These are phyloP conservation scores for Noctua comes DNA, from an alignment of 2,888 invertebrate species.

Conservation along the genomic window DNA sequence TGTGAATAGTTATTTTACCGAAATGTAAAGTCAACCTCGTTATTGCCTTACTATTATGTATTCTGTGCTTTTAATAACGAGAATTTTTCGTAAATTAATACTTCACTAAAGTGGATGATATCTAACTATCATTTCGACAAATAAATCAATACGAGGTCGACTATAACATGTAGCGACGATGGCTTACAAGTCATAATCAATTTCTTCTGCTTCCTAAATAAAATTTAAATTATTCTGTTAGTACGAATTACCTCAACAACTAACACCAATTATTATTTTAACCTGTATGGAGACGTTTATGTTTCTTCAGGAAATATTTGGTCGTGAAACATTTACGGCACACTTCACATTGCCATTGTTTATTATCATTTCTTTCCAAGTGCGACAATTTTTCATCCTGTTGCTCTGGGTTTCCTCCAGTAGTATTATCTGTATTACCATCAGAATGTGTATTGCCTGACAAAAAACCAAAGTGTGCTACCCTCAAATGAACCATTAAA, in stretches of 20 bases:
- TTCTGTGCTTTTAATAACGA: background rate
- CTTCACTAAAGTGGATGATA: background rate
- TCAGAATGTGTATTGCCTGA: constrained; percentile 72
- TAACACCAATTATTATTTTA: constrained; percentile 85
- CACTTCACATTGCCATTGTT: constrained; percentile 96
- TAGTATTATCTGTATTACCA: constrained; percentile 61
- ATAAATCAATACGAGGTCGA: background rate
- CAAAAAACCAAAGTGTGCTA: constrained; percentile 93
- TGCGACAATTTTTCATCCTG: constrained; percentile 71
- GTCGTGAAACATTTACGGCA: constrained; percentile 96
- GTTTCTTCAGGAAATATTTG: constrained; percentile 97
- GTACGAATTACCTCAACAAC: constrained; percentile 86
- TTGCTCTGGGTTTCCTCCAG: constrained; percentile 62
- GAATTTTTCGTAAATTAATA: background rate
- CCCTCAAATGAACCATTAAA: constrained; percentile 94
- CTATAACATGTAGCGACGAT: constrained; percentile 31
- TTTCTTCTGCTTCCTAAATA: constrained; percentile 5
- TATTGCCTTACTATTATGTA: background rate
- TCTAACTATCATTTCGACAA: background rate
- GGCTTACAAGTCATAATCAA: background rate
- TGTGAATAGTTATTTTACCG: constrained; percentile 50
- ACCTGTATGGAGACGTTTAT: constrained; percentile 96
- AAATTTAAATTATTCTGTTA: constrained; percentile 77
- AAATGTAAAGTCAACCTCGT: constrained; percentile 20
- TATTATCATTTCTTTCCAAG: constrained; percentile 90